Base-by-base conservation (phyloP, 1,140 invertebrate genomes). In the Cheumatopsyche charites region DNA sequence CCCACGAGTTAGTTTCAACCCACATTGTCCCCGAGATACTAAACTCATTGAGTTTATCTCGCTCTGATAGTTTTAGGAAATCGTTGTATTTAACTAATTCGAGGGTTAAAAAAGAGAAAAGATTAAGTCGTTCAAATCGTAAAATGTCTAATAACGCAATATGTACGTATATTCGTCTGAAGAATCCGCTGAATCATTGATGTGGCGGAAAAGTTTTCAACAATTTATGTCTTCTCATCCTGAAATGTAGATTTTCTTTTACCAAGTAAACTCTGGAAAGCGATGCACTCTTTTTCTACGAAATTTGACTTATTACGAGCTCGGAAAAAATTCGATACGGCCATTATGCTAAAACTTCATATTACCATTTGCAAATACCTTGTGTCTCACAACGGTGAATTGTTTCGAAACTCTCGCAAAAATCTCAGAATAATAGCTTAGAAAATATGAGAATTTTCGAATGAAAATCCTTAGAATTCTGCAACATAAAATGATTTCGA, bases 171-270 rank as follows among this genome's bases (percentile, higher is more conserved):
- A 9, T 5, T 5, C 21, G 49, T n/a, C 55, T 21, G 12, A 58
- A 26, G 55, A 58, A 58, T 58, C 12, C 21, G 55, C 23, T 26
- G 55, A 58, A 11, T 58, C 23, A 25, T 58, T 23, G 25, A 55
- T 58, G 25, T 58, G 55, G 25, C 55, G 55, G 5, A 58, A 19
- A 58, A 58, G 19, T 58, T 58, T 26, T 23, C 21, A 58, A 58
- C 55, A 58, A 58, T 58, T 58, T 58, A 58, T 23, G 55, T 25
- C 55, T 58, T 58, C 55, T 58, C 55, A 58, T 58, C 55, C 55
- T 58, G 23, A 58, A n/a, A 58, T 58, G 21, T 25, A 23, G 23
- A 58, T 58, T 58, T 58, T 58, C 55, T 58, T 58, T 58, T 25
- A 23, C 55, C 55, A 23, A 58, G 21, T 58, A 25, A 23, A 58